phyloP scores from a whole-genome alignment of 2,113 vertebrate genomes.

The Muntiacus muntjak region DNA sequence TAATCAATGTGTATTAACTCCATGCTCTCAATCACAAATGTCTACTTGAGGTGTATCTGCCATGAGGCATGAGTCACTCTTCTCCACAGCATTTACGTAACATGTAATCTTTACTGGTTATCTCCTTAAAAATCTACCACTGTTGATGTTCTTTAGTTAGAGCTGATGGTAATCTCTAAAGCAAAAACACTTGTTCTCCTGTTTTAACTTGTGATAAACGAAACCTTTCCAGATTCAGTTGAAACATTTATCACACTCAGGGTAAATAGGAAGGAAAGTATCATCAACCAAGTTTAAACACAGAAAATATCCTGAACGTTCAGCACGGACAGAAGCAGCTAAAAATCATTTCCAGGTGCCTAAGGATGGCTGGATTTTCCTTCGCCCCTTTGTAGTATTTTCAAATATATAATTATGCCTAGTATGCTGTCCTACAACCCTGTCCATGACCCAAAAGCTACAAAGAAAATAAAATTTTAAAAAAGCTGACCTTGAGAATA shows the following conservation, averaged over 20 bases:
- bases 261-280: slow-evolving; percentile 38
- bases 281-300: slow-evolving; percentile 45
- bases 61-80: not conserved
- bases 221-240: not conserved
- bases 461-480: not conserved
- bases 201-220: slow-evolving; percentile 54
- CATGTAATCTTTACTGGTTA: not conserved
- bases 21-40: slow-evolving; percentile 49
- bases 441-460: not conserved
- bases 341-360: not conserved
- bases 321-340: slow-evolving; percentile 11
- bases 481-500: slow-evolving; percentile 15
- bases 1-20: slow-evolving; percentile 68
- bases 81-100: slow-evolving; percentile 27
- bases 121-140: slow-evolving; percentile 48
- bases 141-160: slow-evolving; percentile 30
- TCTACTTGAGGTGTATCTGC: slow-evolving; percentile 17
- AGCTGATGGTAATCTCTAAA: slow-evolving; percentile 48
- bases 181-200: slow-evolving; percentile 38
- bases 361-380: slow-evolving; percentile 1
- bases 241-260: slow-evolving; percentile 52
- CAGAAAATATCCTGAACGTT: slow-evolving; percentile 22
- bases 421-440: not conserved
- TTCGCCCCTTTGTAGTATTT: not conserved
- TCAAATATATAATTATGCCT: slow-evolving; percentile 26